A percentile compares a stretch with the other conserved stretches of the same genome.
These are phyloP conservation scores for Lepisosteus oculatus DNA, from an alignment of 2,113 vertebrate genomes.

Conservation along the genomic window DNA sequence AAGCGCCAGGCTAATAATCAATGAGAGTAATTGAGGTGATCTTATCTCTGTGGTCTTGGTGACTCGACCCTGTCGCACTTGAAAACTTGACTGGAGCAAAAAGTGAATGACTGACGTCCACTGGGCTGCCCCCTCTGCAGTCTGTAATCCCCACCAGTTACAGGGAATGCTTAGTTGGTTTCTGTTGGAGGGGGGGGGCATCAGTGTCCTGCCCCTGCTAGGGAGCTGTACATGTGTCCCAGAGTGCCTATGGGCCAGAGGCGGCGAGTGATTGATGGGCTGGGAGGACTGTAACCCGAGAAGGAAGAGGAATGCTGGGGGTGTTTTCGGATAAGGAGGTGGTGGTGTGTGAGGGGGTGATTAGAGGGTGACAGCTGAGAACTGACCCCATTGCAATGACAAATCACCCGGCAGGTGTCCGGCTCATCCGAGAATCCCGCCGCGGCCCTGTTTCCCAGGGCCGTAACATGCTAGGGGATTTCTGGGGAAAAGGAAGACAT, in stretches of 20 bases:
- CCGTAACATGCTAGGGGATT: constrained; percentile 50
- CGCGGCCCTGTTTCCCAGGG: constrained; percentile 42
- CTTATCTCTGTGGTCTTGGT: too few relatives aligned
- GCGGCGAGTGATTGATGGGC: constrained; percentile 50
- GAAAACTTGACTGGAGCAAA: too few relatives aligned
- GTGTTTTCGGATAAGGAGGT: constrained; percentile 53
- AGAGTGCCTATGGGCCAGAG: constrained; percentile 8
- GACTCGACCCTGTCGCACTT: too few relatives aligned
- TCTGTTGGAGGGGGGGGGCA: constrained; percentile 15
- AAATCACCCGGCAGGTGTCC: constrained; percentile 77
- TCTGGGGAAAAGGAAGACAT: constrained; percentile 65
- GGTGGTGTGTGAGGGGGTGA: constrained; percentile 59
- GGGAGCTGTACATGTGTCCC: background rate
- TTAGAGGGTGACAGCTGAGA: constrained; percentile 79
- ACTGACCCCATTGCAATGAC: constrained; percentile 77
- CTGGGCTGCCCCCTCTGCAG: constrained; percentile 8
- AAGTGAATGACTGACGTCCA: too few relatives aligned
- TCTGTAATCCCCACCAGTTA: constrained; percentile 30
- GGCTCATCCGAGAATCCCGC: constrained; percentile 42
- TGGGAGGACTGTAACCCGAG: constrained; percentile 61
- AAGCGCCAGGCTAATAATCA: too few relatives aligned
- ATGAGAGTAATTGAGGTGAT: too few relatives aligned
- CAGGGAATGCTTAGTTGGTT: constrained; percentile 29
- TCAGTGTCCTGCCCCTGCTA: constrained; percentile 40
- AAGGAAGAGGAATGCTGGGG: constrained; percentile 58